Evolutionary conservation across 92 coral and sea anemone genomes (phyloP), one percentile per base, ranked within the genome.

Genomic region (Galaxea fascicularis): DNA sequence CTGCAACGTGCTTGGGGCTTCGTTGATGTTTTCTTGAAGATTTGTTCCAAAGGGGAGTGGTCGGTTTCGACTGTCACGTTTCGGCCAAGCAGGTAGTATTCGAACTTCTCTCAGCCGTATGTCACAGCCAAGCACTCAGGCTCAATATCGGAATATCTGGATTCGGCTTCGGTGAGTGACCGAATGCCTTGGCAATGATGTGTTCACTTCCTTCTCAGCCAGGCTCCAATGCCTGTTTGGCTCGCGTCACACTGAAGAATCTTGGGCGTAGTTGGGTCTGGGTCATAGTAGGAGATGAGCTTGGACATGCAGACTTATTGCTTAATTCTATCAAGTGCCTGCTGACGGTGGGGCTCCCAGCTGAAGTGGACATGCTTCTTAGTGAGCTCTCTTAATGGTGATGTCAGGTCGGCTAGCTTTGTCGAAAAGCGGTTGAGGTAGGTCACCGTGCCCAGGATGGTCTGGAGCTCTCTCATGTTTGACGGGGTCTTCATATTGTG

Each of bases 321-420:
- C 27, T 89, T 92, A 35, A 92, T 80, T 21, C 65, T 86, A 72
- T 92, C 76, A 24, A 79, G 85, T 18, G 89, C 91, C 20, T 83
- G 60, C 70, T 86, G 90, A 71, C 89, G 87, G 2, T 82, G 91
- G 58, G 30, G 67, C 20, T 86, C 88, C 91, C 91, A 86, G 29
- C 56, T 82, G 76, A 92, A 92, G 26, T 82, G 89, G 26, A 64
- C 68, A 70, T 89, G 76, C 69, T 90, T 82, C 80, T 92, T 92
- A 1, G 89, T 89, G 4, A 92, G 79, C 35, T 91, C 95, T 39
- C 92, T 71, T 68, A 89, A 74, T 14, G 91, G 91, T 4, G 80
- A 83, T 73, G 90, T 86, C 35, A 81, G 90, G 27, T 62, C 74
- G 8, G 92, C 88, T 35, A 93, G 82, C 79, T 80, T 88, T 62